Percentiles rank a stretch among this genome's conserved stretches.
Evolutionary conservation across 2,113 vertebrate species (phyloP).

Genomic region (Vimba vimba): DNA sequence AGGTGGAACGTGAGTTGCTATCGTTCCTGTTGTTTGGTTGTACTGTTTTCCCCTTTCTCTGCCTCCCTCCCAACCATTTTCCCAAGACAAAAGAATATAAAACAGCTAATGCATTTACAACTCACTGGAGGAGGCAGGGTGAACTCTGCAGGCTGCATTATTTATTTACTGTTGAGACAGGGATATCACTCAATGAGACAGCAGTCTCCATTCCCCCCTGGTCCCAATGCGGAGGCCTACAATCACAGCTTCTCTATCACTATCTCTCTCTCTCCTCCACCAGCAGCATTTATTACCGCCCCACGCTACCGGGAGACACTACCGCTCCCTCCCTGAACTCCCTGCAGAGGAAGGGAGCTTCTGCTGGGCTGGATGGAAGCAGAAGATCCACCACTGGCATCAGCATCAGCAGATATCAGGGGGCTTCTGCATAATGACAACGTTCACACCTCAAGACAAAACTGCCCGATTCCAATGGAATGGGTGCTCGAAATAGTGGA

Average conservation of each 20-base stretch:
- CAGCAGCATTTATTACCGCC: conserved; percentile 58
- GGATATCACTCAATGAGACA: conserved; percentile 83
- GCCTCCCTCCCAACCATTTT: conserved; percentile 66
- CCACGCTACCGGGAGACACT: conserved; percentile 38
- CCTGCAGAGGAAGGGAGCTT: conserved; percentile 43
- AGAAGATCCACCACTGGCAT: conserved; percentile 26
- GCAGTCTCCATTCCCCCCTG: conserved; percentile 70
- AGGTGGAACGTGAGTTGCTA: conserved; percentile 26
- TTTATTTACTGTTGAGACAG: conserved; percentile 81
- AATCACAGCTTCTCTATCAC: conserved; percentile 64
- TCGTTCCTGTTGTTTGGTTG: conserved; percentile 48
- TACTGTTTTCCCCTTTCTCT: conserved; percentile 26
- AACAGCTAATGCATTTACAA: conserved; percentile 79
- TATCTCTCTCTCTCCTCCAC: conserved; percentile 43
- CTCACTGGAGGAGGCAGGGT: conserved; percentile 67
- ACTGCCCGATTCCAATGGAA: neutral
- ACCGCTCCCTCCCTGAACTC: conserved; percentile 35
- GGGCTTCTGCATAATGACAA: neutral
- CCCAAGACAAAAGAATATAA: conserved; percentile 80
- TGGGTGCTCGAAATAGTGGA: neutral
- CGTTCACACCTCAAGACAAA: neutral
- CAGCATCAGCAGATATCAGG: conserved; percentile 23
- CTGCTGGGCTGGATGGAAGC: conserved; percentile 23
- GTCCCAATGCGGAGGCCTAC: conserved; percentile 74
- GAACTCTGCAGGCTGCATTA: conserved; percentile 68